Base-by-base conservation (phyloP, 2,888 invertebrate genomes). In the Ophraella communa region DNA sequence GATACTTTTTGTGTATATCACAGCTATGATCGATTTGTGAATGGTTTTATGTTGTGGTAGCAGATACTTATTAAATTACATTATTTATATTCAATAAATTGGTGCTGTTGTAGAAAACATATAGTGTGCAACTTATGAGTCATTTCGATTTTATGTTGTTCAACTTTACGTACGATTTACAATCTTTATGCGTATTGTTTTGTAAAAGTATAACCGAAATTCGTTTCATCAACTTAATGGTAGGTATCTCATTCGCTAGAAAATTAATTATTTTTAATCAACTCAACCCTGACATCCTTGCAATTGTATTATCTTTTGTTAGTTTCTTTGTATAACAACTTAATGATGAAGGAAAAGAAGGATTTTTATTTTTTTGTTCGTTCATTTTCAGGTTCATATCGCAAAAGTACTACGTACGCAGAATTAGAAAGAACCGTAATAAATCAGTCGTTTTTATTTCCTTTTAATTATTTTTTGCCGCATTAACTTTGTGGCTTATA, bases 391-490 rank as follows among this genome's bases (percentile, higher is more conserved):
- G 23, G 21, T 3, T 47, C 24, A 42, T 45, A 27, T 47, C 47
- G 35, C 47, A 14, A 57, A 45, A 30, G 57, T 49, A n/a, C n/a
- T n/a, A n/a, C n/a, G n/a, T n/a, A 49, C 35, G 21, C 57, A 47
- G 47, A 64, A 59, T 54, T 52, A 64, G 54, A 47, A 53, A 44
- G 45, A 53, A 20, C 27, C 11, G 30, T 21, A 54, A 59, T 63
- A 66, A 66, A 63, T 59, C 66, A 60, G 44, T 27, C 52, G 33
- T 59, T 58, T 59, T 55, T 58, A 49, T 59, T 59, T 64, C 47
- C 64, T 53, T 58, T 59, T 59, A 49, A 64, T 59, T 59, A 54
- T 64, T 64, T 60, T 60, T 64, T 62, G 64, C 53, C 45, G 51
- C 55, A 49, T 51, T 47, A 55, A 59, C 52, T 60, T 45, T 60